Percentiles rank a stretch among this genome's conserved stretches.
Conservation (phyloP, 1,140 invertebrate genomes). For the Drosophila miranda region DNA sequence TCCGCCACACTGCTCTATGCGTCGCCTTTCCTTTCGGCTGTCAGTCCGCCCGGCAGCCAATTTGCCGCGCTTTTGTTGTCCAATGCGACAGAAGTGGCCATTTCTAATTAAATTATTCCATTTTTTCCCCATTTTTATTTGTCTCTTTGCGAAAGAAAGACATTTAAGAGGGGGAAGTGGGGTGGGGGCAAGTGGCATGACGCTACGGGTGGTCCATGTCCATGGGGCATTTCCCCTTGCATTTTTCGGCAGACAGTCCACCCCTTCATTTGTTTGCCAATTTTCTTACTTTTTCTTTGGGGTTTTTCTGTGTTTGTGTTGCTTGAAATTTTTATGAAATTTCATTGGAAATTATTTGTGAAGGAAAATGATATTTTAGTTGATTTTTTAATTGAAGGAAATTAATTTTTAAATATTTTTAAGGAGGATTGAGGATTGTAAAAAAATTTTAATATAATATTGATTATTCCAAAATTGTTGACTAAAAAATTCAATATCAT, state of each 20-base stretch:
- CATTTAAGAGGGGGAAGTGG: neutral
- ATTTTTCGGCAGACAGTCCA: slow-evolving; percentile 23
- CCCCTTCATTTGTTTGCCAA: slow-evolving; percentile 46
- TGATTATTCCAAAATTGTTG: no score
- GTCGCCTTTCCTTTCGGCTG: neutral
- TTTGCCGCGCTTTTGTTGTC: slow-evolving; percentile 76
- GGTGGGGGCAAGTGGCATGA: slow-evolving; percentile 1
- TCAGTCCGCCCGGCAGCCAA: slow-evolving; percentile 52
- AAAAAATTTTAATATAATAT: no score
- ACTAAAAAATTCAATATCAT: no score
- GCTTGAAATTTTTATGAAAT: slow-evolving; percentile 41
- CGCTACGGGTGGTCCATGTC: slow-evolving; percentile 38
- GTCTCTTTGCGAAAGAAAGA: slow-evolving; percentile 17
- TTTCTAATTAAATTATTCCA: slow-evolving; percentile 78
- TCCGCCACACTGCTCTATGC: neutral
- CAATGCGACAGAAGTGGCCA: slow-evolving; percentile 76
- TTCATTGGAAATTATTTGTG: slow-evolving; percentile 26
- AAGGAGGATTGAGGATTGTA: no score
- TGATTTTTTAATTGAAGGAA: neutral
- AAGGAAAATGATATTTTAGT: neutral
- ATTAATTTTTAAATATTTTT: no score
- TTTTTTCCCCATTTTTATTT: slow-evolving; percentile 1
- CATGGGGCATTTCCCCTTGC: slow-evolving; percentile 25
- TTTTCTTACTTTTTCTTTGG: slow-evolving; percentile 68
- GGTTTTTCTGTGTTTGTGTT: slow-evolving; percentile 2